phyloP scores from a whole-genome alignment of 1,140 invertebrate species.

The Andricus grossulariae region DNA sequence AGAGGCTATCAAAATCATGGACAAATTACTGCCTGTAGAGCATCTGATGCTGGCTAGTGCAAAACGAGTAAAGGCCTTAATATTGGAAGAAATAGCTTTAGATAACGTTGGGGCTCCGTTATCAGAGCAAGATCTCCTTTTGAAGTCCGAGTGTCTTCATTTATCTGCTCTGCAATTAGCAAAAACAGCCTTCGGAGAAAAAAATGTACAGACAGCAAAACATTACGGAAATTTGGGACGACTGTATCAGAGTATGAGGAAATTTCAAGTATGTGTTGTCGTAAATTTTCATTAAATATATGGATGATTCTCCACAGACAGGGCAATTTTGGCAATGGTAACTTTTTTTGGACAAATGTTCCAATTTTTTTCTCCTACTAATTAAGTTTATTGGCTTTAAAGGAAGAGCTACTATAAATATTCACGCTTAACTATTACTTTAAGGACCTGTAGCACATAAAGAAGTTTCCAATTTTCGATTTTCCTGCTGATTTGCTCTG shows the following conservation, averaged over 20 bases:
- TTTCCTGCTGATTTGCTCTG: too few relatives aligned
- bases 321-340: not conserved
- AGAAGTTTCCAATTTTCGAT: too few relatives aligned
- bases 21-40: constrained; percentile 85
- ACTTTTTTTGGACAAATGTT: too few relatives aligned
- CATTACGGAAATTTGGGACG: constrained; percentile 95
- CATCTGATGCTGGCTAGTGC: constrained; percentile 91
- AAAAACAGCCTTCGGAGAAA: constrained; percentile 89
- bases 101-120: constrained; percentile 79
- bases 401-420: too few relatives aligned
- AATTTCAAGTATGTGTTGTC: constrained; percentile 80
- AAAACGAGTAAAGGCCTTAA: constrained; percentile 92
- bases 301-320: too few relatives aligned
- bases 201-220: constrained; percentile 95
- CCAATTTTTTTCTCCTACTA: too few relatives aligned
- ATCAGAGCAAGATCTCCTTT: constrained; percentile 77
- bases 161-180: constrained; percentile 86
- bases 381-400: too few relatives aligned
- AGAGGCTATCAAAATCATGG: constrained; percentile 88
- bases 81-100: constrained; percentile 94
- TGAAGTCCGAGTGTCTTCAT: constrained; percentile 89
- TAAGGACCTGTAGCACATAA: too few relatives aligned
- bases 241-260: constrained; percentile 94
- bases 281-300: constrained; percentile 19
- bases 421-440: too few relatives aligned